Evolutionary conservation across 2,888 invertebrate genomes (phyloP).

Genomic region (Stenotaenia linearis): DNA sequence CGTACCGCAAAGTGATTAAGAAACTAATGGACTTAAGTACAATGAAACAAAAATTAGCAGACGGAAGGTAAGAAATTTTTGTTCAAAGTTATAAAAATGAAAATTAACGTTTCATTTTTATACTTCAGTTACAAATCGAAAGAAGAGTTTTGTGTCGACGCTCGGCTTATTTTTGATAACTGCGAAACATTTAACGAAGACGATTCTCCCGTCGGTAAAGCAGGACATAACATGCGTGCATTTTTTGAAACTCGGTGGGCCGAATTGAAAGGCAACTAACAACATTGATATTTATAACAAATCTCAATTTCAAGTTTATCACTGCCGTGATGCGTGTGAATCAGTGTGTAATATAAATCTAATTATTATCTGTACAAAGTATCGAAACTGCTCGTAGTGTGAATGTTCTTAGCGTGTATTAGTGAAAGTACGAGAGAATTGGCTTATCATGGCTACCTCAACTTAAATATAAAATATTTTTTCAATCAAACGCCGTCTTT

Average conservation of each 20-base stretch:
- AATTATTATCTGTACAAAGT: not conserved
- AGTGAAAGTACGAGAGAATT: not conserved
- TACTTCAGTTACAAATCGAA: constrained; percentile 75
- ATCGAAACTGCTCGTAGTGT: not conserved
- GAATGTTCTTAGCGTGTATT: not conserved
- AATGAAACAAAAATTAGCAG: constrained; percentile 80
- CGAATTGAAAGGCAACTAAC: constrained; percentile 49
- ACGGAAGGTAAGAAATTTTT: constrained; percentile 61
- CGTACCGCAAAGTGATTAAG: constrained; percentile 93
- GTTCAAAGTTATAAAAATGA: too few relatives aligned
- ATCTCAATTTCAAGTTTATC: not conserved
- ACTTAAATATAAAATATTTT: not conserved
- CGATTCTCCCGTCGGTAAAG: constrained; percentile 93
- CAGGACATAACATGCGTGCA: constrained; percentile 85
- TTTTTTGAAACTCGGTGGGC: constrained; percentile 89
- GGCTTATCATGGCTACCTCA: not conserved
- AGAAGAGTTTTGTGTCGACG: constrained; percentile 87
- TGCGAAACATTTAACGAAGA: constrained; percentile 98
- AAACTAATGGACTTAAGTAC: constrained; percentile 94
- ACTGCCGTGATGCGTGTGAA: not conserved
- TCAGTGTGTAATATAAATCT: not conserved
- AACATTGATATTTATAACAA: not conserved
- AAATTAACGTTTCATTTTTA: too few relatives aligned
- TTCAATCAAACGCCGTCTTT: not conserved
- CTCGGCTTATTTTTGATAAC: constrained; percentile 91